These are phyloP conservation scores for Vicugna pacos DNA, from an alignment of 2,113 vertebrate genomes.

Conservation along the genomic window DNA sequence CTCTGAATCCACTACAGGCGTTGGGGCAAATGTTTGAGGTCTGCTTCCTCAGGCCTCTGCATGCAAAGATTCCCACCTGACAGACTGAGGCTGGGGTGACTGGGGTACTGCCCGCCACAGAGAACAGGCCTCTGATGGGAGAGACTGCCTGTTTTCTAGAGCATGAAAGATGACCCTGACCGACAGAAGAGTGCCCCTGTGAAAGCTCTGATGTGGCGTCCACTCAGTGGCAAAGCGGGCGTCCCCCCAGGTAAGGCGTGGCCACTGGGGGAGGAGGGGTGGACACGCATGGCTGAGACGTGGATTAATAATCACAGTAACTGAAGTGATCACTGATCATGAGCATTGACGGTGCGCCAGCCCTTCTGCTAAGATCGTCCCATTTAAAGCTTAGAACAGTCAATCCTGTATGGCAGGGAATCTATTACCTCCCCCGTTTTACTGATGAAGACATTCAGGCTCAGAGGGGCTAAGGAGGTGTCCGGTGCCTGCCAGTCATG, in stretches of 20 bases:
- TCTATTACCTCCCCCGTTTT: neutral
- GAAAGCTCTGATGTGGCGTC: slow-evolving; percentile 77
- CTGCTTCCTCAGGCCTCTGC: neutral
- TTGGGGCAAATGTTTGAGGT: neutral
- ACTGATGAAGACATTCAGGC: neutral
- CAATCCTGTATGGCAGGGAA: neutral
- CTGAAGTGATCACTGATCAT: fast-evolving
- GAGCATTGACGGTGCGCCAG: fast-evolving
- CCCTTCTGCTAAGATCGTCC: neutral
- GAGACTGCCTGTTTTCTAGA: slow-evolving; percentile 80
- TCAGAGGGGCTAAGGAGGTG: neutral
- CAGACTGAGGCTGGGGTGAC: neutral
- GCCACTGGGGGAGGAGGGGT: fast-evolving
- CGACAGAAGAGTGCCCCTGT: slow-evolving; percentile 35
- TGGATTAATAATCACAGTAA: too few relatives aligned
- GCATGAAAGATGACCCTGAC: slow-evolving; percentile 62
- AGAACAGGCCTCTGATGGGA: neutral
- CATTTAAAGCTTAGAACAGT: neutral
- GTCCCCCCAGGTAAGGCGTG: slow-evolving; percentile 85
- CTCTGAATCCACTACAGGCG: neutral
- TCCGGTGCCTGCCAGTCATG: neutral
- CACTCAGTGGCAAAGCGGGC: slow-evolving; percentile 80
- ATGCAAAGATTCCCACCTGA: neutral
- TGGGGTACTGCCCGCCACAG: neutral
- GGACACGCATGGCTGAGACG: fast-evolving